phyloP scores from a whole-genome alignment of 2,888 invertebrate genomes.

The Phaonia tiefii region DNA sequence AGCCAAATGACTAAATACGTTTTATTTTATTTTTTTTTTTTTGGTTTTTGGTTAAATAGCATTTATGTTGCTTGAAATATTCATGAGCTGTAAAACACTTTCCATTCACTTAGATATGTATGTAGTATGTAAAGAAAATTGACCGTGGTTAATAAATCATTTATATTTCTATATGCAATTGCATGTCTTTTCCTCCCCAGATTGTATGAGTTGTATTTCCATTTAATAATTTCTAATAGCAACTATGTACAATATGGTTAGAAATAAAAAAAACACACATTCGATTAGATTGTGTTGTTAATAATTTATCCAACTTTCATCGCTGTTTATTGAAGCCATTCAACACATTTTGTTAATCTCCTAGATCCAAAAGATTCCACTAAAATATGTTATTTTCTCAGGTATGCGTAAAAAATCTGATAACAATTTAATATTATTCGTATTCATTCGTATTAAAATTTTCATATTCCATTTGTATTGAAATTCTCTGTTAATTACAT shows the following conservation, averaged over 20 bases:
- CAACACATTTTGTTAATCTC: neutral
- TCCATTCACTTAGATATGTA: neutral
- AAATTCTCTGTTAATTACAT: neutral
- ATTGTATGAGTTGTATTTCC: too few relatives aligned
- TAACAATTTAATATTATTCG: too few relatives aligned
- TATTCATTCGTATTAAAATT: neutral
- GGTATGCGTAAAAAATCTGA: conserved; percentile 47
- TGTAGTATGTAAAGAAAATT: too few relatives aligned
- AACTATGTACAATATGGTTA: too few relatives aligned
- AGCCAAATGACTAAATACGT: neutral
- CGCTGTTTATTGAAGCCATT: conserved; percentile 19
- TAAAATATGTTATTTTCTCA: conserved; percentile 43
- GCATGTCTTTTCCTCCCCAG: too few relatives aligned
- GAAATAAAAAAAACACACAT: neutral
- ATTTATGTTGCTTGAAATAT: conserved; percentile 4
- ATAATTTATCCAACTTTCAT: conserved; percentile 57
- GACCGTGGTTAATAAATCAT: too few relatives aligned
- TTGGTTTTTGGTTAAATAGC: conserved; percentile 16
- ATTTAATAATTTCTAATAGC: too few relatives aligned
- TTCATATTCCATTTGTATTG: conserved; percentile 13
- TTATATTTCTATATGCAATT: too few relatives aligned
- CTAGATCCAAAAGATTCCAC: neutral
- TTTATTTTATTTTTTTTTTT: too few relatives aligned
- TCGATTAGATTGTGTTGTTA: neutral
- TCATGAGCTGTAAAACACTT: conserved; percentile 10